Evolutionary conservation across 2,888 invertebrate species (phyloP), one percentile per base, ranked within the genome.

Genomic region (Tetranychus piercei): DNA sequence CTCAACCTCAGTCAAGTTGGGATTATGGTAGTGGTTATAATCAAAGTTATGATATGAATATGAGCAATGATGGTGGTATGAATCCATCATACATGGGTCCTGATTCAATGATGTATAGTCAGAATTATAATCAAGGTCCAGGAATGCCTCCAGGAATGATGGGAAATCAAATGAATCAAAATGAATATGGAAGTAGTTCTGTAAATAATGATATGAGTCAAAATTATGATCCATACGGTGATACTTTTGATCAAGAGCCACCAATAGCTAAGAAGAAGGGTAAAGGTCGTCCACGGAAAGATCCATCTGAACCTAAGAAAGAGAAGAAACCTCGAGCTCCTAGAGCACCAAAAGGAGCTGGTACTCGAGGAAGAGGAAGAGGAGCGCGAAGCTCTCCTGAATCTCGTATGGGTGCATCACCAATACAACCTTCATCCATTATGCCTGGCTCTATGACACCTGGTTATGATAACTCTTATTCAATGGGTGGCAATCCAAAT

Each of bases 301-400:
- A 76, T 65, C 45, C 71, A 11, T n/a, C 74, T 43, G 77, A 78
- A 55, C 78, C 78, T n/a, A 78, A 78, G 23, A 78, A 78, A 73
- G 78, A 78, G 69, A 76, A 77, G 75, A 78, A 78, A 72, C 75
- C 77, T 15, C 76, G 78, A n/a, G 72, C 74, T 34, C 78, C 78
- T 8, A 76, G 79, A 71, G 77, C 88, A 82, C 86, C 88, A 9
- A 88, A 88, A 73, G 87, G 55, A 34, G 34, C 44, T 6, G 34
- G 64, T 73, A n/a, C 73, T 22, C 67, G 75, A 18, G 76, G 76
- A 5, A 44, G 73, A 18, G 76, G 76, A 43, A 55, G 76, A n/a
- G 76, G 76, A 69, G 20, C 73, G 55, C 66, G 76, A 22, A 69
- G 43, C 43, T 72, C 73, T 64, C 18, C 71, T 67, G 71, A 66